A percentile compares a stretch with the other conserved stretches of the same genome.
phyloP scores from a whole-genome alignment of 2,797 vertebrate genomes.

The Merluccius polli region DNA sequence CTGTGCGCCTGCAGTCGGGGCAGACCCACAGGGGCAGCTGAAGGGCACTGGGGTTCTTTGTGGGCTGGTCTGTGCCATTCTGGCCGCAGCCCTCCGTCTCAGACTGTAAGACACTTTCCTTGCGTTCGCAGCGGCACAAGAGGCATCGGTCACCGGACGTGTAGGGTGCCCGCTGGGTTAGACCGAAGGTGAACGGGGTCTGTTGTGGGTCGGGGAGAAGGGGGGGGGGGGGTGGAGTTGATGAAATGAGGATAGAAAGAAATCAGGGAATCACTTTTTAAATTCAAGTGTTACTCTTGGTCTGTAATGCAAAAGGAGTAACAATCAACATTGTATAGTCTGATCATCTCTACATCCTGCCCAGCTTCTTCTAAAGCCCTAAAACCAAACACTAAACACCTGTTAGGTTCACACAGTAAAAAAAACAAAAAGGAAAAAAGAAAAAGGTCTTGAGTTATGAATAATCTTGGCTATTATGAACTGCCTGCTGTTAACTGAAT shows the following conservation, averaged over 20 bases:
- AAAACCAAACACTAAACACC: not conserved
- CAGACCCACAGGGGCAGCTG: slow-evolving; percentile 97
- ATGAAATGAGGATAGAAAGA: not conserved
- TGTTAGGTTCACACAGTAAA: not conserved
- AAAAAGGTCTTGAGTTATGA: not conserved
- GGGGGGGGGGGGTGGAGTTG: not conserved
- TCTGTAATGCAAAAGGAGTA: not conserved
- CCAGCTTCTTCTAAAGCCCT: not conserved
- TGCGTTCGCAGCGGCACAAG: slow-evolving; percentile 91
- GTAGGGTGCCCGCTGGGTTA: slow-evolving; percentile 91
- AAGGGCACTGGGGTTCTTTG: slow-evolving; percentile 82
- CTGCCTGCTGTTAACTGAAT: not conserved
- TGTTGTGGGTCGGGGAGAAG: slow-evolving; percentile 46
- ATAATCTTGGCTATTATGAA: not conserved
- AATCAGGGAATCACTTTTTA: not conserved
- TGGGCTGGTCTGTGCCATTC: slow-evolving; percentile 78
- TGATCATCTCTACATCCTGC: not conserved
- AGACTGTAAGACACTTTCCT: slow-evolving; percentile 77
- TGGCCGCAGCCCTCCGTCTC: slow-evolving; percentile 79
- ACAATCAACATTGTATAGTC: not conserved
- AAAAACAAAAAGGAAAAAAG: no score
- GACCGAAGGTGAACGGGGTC: slow-evolving; percentile 94
- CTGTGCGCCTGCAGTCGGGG: slow-evolving; percentile 89
- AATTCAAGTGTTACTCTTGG: not conserved
- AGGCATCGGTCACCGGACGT: slow-evolving; percentile 92